Evolutionary conservation across 1,140 invertebrate species (phyloP), one percentile per base, ranked within the genome.

Genomic region (Seison nebaliae): DNA sequence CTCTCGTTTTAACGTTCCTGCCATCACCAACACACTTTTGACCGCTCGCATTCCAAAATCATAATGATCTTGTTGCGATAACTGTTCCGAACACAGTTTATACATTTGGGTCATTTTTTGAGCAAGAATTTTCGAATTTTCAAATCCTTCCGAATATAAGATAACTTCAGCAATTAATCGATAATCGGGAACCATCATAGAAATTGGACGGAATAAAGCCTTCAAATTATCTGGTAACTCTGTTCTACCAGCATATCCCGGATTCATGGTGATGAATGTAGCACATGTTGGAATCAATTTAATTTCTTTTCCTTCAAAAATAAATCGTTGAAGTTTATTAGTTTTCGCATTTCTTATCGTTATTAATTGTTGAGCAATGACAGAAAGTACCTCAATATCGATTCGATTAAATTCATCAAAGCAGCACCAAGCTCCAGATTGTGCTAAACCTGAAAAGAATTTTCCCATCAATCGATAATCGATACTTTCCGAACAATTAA

Each of bases 141-240:
- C 74, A 48, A 84, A 84, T 14, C 78, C 78, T 60, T 81, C 76
- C 0, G 78, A 81, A 52, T 81, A 84, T 1, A 84, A 57, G 34
- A 76, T 80, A 3, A 84, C 77, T 62, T 84, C 78, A 17, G 77
- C 77, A 47, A 86, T 84, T 6, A 84, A 60, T 11, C 70, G 30
- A 50, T 80, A 80, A 60, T 83, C 74, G 0, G 78, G 78, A 36
- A 81, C 75, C 76, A 81, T 81, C 77, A 81, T 81, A 1, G 76
- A 70, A 37, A 81, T 71, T 0, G 75, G 74, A 34, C 75, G 15
- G 51, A 84, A 84, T 1, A 81, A 53, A 0, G 76, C 74, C 43
- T 62, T 59, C 29, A 60, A 47, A 42, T 62, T 62, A 42, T 61
- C 59, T 7, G 59, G 59, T 8, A 61, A 43, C 38, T 62, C 59